Evolutionary conservation across 2,888 invertebrate genomes (phyloP), one percentile per base, ranked within the genome.

Genomic region (Lycophotia porphyrea): DNA sequence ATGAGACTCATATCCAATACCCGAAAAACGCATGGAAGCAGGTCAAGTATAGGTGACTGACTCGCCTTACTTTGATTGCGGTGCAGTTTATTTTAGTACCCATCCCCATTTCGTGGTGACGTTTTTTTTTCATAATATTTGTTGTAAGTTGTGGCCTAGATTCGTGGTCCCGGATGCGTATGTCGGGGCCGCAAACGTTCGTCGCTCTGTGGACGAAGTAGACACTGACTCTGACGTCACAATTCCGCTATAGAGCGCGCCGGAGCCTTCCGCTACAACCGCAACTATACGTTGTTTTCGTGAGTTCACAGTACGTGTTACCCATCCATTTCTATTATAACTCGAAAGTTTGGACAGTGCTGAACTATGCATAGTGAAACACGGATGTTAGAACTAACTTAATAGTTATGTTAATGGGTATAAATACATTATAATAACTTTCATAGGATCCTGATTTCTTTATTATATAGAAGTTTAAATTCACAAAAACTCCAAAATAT

Each of bases 131-230:
- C 73, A 75, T 71, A 79, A 76, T 74, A 80, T 82, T 82, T 79
- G 74, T 80, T 78, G 80, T 78, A 78, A 81, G 81, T 77, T 74
- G 86, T 90, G 91, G 79, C 90, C 92, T 89, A 92, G 88, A 88
- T 92, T 90, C 82, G 55, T 80, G 82, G 84, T 87, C 87, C 89
- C 91, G 92, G 92, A 92, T 91, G 90, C 89, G 88, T 91, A 80
- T 87, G 87, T 81, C 88, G 88, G 85, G 85, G 86, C 82, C 84
- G 82, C 86, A 88, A 87, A 84, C 88, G 83, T 74, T 87, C 86
- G 82, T 84, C 86, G 88, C 77, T 85, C 88, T 83, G 75, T 85
- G 85, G 84, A 82, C 84, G 84, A 83, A 88, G 87, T 88, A 86
- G 78, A 86, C 87, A 86, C 85, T 85, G 86, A 85, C 88, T 87